Evolutionary conservation across 92 coral and sea anemone genomes (phyloP).

Genomic region (Phenganax marumi): DNA sequence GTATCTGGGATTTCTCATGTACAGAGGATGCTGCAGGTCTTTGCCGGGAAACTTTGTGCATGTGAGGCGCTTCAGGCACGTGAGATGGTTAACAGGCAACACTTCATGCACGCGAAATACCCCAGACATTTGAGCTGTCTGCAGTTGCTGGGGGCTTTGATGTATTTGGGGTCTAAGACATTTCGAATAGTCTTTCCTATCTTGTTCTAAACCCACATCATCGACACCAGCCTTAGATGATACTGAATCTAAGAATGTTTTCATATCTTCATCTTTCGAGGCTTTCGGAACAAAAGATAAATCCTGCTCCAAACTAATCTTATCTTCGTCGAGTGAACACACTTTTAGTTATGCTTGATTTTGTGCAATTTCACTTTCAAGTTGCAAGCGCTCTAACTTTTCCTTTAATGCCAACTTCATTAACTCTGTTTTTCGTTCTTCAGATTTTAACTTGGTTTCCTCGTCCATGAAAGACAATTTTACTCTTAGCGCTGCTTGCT

Average conservation of each 20-base stretch:
- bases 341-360: constrained; percentile 16
- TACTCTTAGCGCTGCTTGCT: constrained; percentile 32
- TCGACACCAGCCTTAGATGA: not conserved
- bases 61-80: too few relatives aligned
- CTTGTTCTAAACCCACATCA: not conserved
- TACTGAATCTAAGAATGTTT: not conserved
- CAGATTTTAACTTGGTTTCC: constrained; percentile 35
- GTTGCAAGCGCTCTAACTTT: not conserved
- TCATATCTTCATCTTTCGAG: constrained; percentile 14
- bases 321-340: not conserved
- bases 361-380: constrained; percentile 25
- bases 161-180: not conserved
- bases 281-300: not conserved
- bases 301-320: constrained; percentile 4
- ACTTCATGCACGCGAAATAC: not conserved
- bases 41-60: not conserved
- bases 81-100: too few relatives aligned
- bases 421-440: constrained; percentile 10
- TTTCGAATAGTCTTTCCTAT: not conserved
- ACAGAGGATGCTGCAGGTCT: constrained; percentile 35
- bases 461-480: constrained; percentile 26
- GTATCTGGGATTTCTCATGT: constrained; percentile 6
- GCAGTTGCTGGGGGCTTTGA: not conserved
- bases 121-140: not conserved
- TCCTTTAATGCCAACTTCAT: not conserved